Evolutionary conservation across 2,113 vertebrate genomes (phyloP).

Genomic region (Casuarius casuarius): DNA sequence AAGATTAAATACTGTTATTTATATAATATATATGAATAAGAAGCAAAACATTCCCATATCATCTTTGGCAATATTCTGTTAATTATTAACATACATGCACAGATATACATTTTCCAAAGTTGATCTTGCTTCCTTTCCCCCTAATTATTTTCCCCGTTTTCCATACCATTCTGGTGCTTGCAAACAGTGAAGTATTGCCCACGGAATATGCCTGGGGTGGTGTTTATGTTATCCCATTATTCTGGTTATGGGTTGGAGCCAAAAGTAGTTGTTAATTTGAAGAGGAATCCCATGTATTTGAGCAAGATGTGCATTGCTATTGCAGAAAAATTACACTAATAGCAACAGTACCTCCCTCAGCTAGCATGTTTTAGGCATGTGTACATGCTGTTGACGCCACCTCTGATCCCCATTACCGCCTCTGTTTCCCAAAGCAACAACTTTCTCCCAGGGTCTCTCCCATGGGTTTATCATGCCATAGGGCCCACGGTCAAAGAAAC

Average conservation of each 20-base stretch:
- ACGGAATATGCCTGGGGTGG: neutral
- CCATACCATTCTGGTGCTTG: neutral
- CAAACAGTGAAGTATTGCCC: neutral
- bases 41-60: neutral
- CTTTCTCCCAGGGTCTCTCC: neutral
- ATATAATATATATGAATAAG: neutral
- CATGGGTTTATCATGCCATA: too few relatives aligned
- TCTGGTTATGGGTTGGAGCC: neutral
- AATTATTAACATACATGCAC: neutral
- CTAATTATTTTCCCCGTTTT: neutral
- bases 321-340: neutral
- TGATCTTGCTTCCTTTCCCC: neutral
- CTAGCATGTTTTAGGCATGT: neutral
- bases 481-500: fast-evolving
- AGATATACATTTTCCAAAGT: neutral
- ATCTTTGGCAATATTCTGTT: neutral
- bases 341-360: neutral
- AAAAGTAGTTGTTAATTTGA: neutral
- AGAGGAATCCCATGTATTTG: neutral
- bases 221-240: neutral
- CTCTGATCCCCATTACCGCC: neutral
- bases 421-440: neutral
- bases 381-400: fast-evolving
- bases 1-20: neutral
- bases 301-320: neutral